phyloP scores from a whole-genome alignment of 2,888 invertebrate species.

The Keiferia lycopersicella region DNA sequence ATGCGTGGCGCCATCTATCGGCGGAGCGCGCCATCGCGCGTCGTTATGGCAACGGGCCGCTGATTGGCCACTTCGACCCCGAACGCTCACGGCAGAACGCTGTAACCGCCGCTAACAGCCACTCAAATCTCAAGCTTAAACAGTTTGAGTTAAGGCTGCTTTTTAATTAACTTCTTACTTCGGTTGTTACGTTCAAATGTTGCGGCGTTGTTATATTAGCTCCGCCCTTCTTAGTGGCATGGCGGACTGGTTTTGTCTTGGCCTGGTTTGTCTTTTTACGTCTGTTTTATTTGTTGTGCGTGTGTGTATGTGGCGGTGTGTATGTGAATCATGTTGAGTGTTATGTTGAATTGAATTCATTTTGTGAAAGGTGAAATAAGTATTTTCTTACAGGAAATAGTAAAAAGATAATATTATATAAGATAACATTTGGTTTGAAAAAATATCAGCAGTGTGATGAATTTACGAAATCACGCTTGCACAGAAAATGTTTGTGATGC shows the following conservation, averaged over 20 bases:
- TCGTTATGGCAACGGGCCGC: constrained; percentile 70
- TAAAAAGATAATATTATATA: not conserved
- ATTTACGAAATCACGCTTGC: no score
- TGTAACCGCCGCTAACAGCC: constrained; percentile 46
- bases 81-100: constrained; percentile 44
- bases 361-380: constrained; percentile 5
- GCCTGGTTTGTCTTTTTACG: constrained; percentile 64
- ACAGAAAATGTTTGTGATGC: no score
- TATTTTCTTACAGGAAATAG: not conserved
- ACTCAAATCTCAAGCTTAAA: constrained; percentile 57
- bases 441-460: no score
- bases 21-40: constrained; percentile 47
- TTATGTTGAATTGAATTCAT: constrained; percentile 7
- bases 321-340: constrained; percentile 18
- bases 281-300: constrained; percentile 46
- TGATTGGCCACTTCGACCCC: constrained; percentile 72
- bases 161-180: constrained; percentile 43
- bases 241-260: constrained; percentile 66
- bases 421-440: no score
- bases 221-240: constrained; percentile 73
- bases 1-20: constrained; percentile 65
- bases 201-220: constrained; percentile 60
- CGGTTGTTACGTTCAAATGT: constrained; percentile 42
- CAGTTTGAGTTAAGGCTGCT: constrained; percentile 43
- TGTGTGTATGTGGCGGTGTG: constrained; percentile 30